Conservation (phyloP, 2,113 vertebrate genomes). For the Scortum barcoo region DNA sequence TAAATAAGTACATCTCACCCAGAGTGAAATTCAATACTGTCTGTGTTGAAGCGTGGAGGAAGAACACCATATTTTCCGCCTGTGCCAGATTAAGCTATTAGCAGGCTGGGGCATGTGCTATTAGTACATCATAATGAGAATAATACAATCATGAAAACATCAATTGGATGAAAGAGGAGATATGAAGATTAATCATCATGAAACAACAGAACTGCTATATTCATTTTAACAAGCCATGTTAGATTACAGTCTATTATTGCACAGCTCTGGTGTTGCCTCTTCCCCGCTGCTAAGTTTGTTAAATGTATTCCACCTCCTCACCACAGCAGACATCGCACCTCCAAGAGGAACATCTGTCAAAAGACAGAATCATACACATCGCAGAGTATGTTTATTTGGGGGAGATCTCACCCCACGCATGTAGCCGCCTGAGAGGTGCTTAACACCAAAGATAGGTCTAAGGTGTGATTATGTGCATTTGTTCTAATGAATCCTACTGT, state of each 20-base stretch:
- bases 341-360: slow-evolving; percentile 70
- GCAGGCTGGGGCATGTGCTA: slow-evolving; percentile 50
- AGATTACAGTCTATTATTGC: slow-evolving; percentile 50
- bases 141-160: slow-evolving; percentile 59
- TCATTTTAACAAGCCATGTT: slow-evolving; percentile 56
- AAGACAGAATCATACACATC: slow-evolving; percentile 65
- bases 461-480: slow-evolving; percentile 63
- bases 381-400: slow-evolving; percentile 56
- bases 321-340: slow-evolving; percentile 62
- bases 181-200: slow-evolving; percentile 53
- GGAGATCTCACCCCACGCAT: slow-evolving; percentile 58
- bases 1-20: slow-evolving; percentile 72
- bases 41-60: slow-evolving; percentile 62
- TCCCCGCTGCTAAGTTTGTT: slow-evolving; percentile 34
- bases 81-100: slow-evolving; percentile 62
- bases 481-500: slow-evolving; percentile 61
- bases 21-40: slow-evolving; percentile 71
- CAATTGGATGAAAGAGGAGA: slow-evolving; percentile 49
- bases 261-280: slow-evolving; percentile 33
- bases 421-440: slow-evolving; percentile 61
- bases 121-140: slow-evolving; percentile 68
- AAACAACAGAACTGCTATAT: slow-evolving; percentile 47
- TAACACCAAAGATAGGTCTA: slow-evolving; percentile 55
- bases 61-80: slow-evolving; percentile 64
- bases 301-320: slow-evolving; percentile 75